phyloP scores from a whole-genome alignment of 2,113 vertebrate genomes.

The Burhinus bistriatus region DNA sequence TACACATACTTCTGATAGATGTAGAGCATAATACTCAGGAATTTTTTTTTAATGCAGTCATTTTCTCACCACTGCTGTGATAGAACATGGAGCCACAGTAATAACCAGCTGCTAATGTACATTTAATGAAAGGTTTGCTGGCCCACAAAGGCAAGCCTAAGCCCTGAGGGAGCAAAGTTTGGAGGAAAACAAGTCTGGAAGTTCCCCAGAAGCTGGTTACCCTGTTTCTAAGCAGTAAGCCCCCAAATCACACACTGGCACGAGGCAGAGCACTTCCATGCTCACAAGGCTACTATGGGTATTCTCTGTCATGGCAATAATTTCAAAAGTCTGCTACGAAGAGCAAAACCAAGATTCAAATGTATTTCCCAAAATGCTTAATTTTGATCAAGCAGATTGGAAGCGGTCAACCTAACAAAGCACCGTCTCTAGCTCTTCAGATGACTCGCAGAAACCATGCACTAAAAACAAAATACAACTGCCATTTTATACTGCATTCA shows the following conservation, averaged over 20 bases:
- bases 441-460: accelerated
- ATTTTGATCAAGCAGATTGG: neutral
- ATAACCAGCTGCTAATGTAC: neutral
- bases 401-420: neutral
- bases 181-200: neutral
- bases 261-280: neutral
- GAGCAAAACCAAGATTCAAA: neutral
- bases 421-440: neutral
- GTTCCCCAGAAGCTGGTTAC: neutral
- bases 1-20: neutral
- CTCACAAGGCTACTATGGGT: neutral
- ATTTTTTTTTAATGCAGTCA: neutral
- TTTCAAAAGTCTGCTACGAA: neutral
- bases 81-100: neutral
- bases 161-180: neutral
- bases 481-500: neutral
- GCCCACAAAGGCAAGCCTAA: neutral
- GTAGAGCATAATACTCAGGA: neutral
- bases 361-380: neutral
- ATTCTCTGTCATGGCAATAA: neutral
- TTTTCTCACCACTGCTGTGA: neutral
- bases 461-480: neutral
- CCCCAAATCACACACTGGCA: accelerated
- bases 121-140: neutral
- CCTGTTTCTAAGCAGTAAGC: neutral